These are phyloP conservation scores for Aix galericulata DNA, from an alignment of 2,113 vertebrate species.

Conservation along the genomic window DNA sequence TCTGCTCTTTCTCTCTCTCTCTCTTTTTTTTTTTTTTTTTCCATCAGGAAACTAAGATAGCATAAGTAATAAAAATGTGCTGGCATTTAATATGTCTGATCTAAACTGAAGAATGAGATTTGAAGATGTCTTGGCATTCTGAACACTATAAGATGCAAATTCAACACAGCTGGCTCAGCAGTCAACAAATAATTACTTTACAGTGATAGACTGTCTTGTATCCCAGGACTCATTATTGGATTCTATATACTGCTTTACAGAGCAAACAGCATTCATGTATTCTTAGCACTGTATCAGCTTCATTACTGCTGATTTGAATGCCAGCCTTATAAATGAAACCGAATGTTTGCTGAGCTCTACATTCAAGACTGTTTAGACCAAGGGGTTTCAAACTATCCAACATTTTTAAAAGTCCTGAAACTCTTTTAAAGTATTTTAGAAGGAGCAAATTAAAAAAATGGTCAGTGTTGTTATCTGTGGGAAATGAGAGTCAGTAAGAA, in stretches of 20 bases:
- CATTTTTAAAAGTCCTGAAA: background rate
- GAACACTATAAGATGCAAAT: background rate
- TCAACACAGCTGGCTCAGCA: constrained; percentile 49
- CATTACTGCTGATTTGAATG: constrained; percentile 36
- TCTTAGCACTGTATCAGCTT: constrained; percentile 33
- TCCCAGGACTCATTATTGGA: constrained; percentile 1
- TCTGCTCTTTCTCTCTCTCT: background rate
- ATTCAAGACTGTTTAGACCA: background rate
- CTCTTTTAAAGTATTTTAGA: background rate
- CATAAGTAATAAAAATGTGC: background rate
- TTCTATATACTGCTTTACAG: constrained; percentile 3
- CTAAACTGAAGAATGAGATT: constrained; percentile 6
- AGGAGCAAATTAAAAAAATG: background rate
- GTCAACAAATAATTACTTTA: constrained; percentile 38
- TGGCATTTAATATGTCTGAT: background rate
- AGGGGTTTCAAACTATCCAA: background rate
- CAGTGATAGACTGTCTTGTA: constrained; percentile 16
- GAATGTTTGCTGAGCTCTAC: background rate
- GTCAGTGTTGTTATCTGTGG: background rate
- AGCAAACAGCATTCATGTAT: constrained; percentile 15
- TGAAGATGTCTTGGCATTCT: constrained; percentile 29
- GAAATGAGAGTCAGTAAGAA: background rate
- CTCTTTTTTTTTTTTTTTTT: too few species aligned
- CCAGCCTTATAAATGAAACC: background rate
- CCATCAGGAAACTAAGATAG: background rate